phyloP scores from a whole-genome alignment of 2,888 invertebrate genomes.

The Andrena fulva region DNA sequence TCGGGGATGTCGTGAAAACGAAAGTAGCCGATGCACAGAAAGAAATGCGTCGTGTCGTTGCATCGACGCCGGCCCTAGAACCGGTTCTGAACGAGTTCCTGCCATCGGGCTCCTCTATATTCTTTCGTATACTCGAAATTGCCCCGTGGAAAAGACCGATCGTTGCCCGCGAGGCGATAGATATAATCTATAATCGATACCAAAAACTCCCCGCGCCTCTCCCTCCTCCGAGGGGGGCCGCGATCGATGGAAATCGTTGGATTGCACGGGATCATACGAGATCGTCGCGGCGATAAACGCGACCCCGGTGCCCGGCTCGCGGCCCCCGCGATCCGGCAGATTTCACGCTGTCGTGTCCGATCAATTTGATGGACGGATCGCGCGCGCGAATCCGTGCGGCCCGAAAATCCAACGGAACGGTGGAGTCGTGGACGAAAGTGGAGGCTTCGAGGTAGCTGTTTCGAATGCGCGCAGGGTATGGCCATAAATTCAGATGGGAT shows the following conservation, averaged over 20 bases:
- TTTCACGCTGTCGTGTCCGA: neutral
- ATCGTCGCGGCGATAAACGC: slow-evolving; percentile 19
- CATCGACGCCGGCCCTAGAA: slow-evolving; percentile 70
- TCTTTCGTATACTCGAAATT: slow-evolving; percentile 64
- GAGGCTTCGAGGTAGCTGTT: slow-evolving; percentile 48
- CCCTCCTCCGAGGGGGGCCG: neutral
- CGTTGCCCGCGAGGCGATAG: slow-evolving; percentile 44
- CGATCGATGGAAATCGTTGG: slow-evolving; percentile 39
- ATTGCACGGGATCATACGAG: neutral
- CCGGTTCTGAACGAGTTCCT: slow-evolving; percentile 77
- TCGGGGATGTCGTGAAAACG: slow-evolving; percentile 75
- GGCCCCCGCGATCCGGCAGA: slow-evolving; percentile 3
- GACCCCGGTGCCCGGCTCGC: neutral
- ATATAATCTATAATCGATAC: slow-evolving; percentile 52
- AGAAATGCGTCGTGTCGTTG: slow-evolving; percentile 75
- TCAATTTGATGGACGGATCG: slow-evolving; percentile 13
- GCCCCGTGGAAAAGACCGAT: slow-evolving; percentile 66
- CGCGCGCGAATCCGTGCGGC: neutral
- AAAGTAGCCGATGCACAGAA: slow-evolving; percentile 76
- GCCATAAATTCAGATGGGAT: slow-evolving; percentile 62
- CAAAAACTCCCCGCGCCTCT: neutral
- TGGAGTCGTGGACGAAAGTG: neutral
- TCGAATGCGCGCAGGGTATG: slow-evolving; percentile 55
- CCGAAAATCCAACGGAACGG: slow-evolving; percentile 33
- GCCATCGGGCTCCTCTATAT: slow-evolving; percentile 56